Conservation (phyloP, 2,888 invertebrate genomes). For the Nematopogon swammerdamellus region DNA sequence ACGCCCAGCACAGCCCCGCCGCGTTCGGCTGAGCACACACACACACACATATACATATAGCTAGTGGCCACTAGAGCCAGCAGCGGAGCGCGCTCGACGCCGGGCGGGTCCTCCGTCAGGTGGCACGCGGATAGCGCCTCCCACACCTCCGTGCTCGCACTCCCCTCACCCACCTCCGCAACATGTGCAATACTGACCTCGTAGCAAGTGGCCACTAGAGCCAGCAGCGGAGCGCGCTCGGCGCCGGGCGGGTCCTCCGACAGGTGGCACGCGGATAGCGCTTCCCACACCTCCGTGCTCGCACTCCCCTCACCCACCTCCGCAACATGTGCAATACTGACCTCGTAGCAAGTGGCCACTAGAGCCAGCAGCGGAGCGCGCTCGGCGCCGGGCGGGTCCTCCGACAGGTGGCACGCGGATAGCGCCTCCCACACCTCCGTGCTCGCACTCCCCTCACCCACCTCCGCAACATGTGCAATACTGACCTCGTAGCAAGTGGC, state of each 20-base stretch:
- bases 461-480: background rate
- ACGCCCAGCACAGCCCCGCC: slow-evolving; percentile 57
- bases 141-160: slow-evolving; percentile 55
- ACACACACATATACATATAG: slow-evolving; percentile 30
- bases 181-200: slow-evolving; percentile 55
- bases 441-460: no score
- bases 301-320: no score
- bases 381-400: slow-evolving; percentile 63
- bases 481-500: slow-evolving; percentile 68
- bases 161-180: background rate
- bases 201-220: slow-evolving; percentile 66
- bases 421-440: slow-evolving; percentile 60
- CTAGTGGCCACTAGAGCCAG: slow-evolving; percentile 65
- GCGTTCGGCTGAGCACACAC: slow-evolving; percentile 64
- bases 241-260: slow-evolving; percentile 67
- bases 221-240: slow-evolving; percentile 59
- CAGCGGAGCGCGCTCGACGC: slow-evolving; percentile 55
- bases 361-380: slow-evolving; percentile 61
- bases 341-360: slow-evolving; percentile 69
- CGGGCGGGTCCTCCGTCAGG: slow-evolving; percentile 68
- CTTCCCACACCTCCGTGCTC: slow-evolving; percentile 57
- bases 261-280: slow-evolving; percentile 63
- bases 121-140: slow-evolving; percentile 63
- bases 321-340: slow-evolving; percentile 21
- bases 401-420: slow-evolving; percentile 64